Evolutionary conservation across 2,797 vertebrate species (phyloP).

Genomic region (Melanotaenia boesemani): DNA sequence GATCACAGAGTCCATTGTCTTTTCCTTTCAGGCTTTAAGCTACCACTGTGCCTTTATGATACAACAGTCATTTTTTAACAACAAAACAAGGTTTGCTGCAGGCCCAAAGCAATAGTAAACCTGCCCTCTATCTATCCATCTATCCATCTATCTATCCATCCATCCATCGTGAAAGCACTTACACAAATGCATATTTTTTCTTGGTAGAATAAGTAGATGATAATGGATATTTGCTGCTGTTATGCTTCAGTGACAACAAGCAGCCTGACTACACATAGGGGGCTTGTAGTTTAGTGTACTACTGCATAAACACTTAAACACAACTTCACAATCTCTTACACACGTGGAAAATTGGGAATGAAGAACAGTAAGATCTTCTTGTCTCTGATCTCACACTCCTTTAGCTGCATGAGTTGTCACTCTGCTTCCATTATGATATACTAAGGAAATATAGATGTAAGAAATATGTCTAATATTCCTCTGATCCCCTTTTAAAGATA

Average conservation of each 20-base stretch:
- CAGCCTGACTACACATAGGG: constrained; percentile 21
- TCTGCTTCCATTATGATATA: constrained; percentile 13
- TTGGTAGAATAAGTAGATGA: constrained; percentile 26
- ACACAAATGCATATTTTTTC: constrained; percentile 14
- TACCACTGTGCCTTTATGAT: too few relatives aligned
- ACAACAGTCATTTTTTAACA: not conserved
- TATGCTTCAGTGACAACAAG: constrained; percentile 36
- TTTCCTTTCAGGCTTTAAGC: too few relatives aligned
- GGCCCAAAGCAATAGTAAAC: not conserved
- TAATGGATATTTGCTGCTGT: constrained; percentile 54
- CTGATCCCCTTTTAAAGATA: constrained; percentile 29
- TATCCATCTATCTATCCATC: not conserved
- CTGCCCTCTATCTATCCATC: constrained; percentile 1
- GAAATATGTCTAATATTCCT: constrained; percentile 34
- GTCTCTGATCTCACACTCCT: constrained; percentile 13
- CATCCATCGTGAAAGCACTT: not conserved
- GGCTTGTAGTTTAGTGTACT: constrained; percentile 15
- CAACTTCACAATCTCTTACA: constrained; percentile 6
- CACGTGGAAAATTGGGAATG: constrained; percentile 8
- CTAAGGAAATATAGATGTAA: constrained; percentile 24
- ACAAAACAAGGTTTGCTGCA: not conserved
- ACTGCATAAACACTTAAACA: constrained; percentile 10
- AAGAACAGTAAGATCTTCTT: not conserved
- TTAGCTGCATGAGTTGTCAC: not conserved
- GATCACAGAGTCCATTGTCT: too few relatives aligned